phyloP scores from a whole-genome alignment of 2,113 vertebrate species.

The Diadophis punctatus region DNA sequence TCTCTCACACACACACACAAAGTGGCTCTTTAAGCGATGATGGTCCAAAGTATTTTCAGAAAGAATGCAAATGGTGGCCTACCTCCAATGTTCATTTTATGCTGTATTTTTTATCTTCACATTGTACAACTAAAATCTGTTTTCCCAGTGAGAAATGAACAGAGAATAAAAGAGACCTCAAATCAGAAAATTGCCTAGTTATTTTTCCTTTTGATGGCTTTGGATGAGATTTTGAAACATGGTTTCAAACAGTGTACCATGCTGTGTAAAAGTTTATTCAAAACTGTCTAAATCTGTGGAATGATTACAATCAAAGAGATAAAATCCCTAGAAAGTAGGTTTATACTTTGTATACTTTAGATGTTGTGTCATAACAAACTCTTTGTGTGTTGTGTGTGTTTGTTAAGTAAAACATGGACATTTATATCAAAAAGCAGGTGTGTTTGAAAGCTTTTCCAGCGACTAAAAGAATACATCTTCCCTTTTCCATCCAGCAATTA shows the following conservation, averaged over 20 bases:
- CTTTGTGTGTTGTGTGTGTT: not conserved
- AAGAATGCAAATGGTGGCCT: not conserved
- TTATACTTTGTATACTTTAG: not conserved
- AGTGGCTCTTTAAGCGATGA: conserved; percentile 21
- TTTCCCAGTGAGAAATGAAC: not conserved
- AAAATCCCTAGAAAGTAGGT: not conserved
- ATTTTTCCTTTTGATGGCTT: not conserved
- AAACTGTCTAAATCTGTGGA: not conserved
- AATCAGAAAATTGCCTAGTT: not conserved
- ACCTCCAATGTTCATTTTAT: not conserved
- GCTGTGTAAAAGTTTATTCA: not conserved
- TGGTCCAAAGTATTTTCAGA: not conserved
- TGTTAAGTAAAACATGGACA: not conserved
- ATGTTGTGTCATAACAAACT: not conserved
- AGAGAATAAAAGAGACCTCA: not conserved
- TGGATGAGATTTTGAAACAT: not conserved
- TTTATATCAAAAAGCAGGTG: not conserved
- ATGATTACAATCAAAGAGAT: not conserved
- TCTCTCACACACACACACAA: not conserved
- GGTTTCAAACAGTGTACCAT: not conserved
- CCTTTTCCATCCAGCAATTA: not conserved
- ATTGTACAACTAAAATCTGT: not conserved
- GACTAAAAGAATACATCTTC: not conserved
- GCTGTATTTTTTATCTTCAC: not conserved
- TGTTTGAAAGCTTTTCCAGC: not conserved